Evolutionary conservation across 2,113 vertebrate genomes (phyloP).

Genomic region (Mohoua ochrocephala): DNA sequence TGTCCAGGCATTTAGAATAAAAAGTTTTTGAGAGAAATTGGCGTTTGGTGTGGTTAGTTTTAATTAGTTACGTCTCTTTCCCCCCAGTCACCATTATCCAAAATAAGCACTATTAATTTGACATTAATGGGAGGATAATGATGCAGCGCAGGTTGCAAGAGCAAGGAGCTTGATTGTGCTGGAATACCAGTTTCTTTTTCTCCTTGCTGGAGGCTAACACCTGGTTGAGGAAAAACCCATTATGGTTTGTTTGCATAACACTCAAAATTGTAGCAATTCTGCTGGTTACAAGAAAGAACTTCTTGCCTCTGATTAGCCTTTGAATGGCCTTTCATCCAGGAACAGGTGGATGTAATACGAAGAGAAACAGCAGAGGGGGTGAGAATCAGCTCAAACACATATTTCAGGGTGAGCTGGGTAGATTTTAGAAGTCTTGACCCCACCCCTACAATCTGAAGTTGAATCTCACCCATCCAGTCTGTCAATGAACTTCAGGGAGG

Average conservation of each 20-base stretch:
- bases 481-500: background rate
- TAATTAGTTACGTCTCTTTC: background rate
- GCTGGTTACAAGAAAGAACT: background rate
- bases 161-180: background rate
- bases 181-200: background rate
- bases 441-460: background rate
- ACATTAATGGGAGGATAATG: background rate
- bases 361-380: background rate
- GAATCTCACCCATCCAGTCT: background rate
- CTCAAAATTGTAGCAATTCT: background rate
- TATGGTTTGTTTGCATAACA: background rate
- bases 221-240: background rate
- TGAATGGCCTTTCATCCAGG: background rate
- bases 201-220: background rate
- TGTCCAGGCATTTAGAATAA: background rate
- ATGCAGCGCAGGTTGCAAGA: background rate
- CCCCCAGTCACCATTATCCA: background rate
- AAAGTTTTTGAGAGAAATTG: background rate
- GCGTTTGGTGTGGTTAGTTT: fast-evolving
- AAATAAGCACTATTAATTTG: background rate
- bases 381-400: background rate
- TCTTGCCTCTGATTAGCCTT: background rate
- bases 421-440: background rate
- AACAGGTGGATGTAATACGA: background rate
- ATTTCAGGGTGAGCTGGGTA: background rate